Conservation (phyloP, 2,113 vertebrate genomes). For the Rhinolophus sinicus region DNA sequence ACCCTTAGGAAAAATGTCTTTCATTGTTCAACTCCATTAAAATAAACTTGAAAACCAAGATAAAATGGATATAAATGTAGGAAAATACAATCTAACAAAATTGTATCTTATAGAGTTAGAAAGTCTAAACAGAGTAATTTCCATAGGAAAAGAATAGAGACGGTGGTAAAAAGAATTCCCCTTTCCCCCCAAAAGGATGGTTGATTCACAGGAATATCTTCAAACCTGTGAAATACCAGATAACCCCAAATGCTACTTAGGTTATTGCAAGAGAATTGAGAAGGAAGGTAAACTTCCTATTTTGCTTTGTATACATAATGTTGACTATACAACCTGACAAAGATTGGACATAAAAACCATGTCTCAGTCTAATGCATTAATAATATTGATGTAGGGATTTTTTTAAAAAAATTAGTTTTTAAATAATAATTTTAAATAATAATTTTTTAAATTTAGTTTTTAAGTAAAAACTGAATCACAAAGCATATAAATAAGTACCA, state of each 20-base stretch:
- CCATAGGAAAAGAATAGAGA: background rate
- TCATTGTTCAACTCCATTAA: background rate
- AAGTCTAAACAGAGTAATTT: background rate
- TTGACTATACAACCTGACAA: background rate
- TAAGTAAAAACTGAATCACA: no score
- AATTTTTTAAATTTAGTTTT: no score
- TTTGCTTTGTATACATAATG: background rate
- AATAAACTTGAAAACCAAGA: background rate
- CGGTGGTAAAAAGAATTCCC: background rate
- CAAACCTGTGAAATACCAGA: background rate
- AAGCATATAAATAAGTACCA: no score
- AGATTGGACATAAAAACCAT: no score
- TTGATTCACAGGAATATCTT: background rate
- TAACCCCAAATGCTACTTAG: background rate
- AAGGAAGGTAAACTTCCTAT: background rate
- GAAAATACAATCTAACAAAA: constrained; percentile 11
- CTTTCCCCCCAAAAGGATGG: background rate
- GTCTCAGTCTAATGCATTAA: no score
- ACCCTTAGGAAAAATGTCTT: background rate
- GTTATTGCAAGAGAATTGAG: background rate
- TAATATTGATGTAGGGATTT: no score
- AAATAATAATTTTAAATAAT: no score
- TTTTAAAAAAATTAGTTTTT: no score
- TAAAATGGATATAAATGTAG: background rate
- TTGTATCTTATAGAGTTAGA: background rate